Base-by-base conservation (phyloP, 2,797 vertebrate species). In the Myotis daubentonii region DNA sequence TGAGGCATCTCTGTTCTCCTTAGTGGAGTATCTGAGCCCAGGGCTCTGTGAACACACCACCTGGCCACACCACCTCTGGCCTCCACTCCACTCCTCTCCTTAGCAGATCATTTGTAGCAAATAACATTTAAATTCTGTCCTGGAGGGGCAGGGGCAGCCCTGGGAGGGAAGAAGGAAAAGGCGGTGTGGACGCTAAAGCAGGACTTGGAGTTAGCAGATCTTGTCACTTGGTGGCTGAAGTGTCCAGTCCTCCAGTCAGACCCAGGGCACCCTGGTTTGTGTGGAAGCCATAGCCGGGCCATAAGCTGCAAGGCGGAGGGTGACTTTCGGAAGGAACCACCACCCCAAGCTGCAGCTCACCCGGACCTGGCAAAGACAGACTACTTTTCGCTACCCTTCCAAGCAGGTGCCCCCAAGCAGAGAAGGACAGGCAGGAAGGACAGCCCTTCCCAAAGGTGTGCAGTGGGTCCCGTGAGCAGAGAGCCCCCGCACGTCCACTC, bases 101-200 rank as follows among this genome's bases (percentile, higher is more conserved):
- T 1, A 41, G 66, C 87, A 5, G 68, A 86, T 91, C 95, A 65
- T 70, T 94, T 80, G 84, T 53, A 25, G 83, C 79, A 96, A 95
- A 96, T 91, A 93, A 90, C 68, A 90, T 95, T 95, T 66, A 89
- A 85, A 95, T 96, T 96, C 89, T n/a, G 90, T 68, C 49, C 86
- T 72, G 47, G 87, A 93, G 38, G 68, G 62, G 17, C 55, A 10
- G 55, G 66, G 55, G 8, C 70, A 25, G 55, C 38, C 60, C 4
- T 9, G 62, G 20, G 55, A 78, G 55, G 81, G 55, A 83, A 30
- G 36, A 65, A 68, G 33, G 49, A 95, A 97, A 97, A 95, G 2
- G 68, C 33, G 87, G 91, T 19, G 0, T 70, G 95, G 96, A 95
- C 57, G 91, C 28, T 41, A 17, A 78, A 76, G 74, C 38, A 93